Evolutionary conservation across 2,113 vertebrate genomes (phyloP).

Genomic region (Tachycineta bicolor): DNA sequence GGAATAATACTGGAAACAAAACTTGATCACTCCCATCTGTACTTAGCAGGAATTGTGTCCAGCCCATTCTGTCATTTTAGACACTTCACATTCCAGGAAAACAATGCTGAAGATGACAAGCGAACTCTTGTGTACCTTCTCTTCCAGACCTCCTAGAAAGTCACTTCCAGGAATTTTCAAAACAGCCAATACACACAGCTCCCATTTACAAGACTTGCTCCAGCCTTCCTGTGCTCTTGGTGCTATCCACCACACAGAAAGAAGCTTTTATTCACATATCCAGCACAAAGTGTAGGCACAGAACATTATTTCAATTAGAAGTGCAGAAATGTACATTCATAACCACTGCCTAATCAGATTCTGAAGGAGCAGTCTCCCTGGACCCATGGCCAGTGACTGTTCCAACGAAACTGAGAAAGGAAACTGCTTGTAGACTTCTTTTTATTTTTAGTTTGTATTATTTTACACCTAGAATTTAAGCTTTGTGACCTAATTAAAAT

Average conservation of each 20-base stretch:
- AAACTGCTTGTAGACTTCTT: background rate
- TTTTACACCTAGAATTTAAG: background rate
- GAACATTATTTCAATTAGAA: background rate
- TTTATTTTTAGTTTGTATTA: background rate
- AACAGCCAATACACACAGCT: background rate
- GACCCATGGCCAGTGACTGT: background rate
- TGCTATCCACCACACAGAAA: background rate
- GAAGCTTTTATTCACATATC: background rate
- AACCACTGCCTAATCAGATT: background rate
- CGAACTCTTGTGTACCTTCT: background rate
- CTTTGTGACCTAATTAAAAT: background rate
- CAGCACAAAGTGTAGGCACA: background rate
- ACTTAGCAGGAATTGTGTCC: background rate
- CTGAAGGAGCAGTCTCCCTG: background rate
- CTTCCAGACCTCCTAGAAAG: background rate
- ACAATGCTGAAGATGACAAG: background rate
- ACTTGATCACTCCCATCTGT: background rate
- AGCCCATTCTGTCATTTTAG: background rate
- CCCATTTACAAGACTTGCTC: background rate
- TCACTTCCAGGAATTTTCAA: background rate
- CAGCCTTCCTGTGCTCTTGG: background rate
- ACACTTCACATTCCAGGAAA: background rate
- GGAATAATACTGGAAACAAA: background rate
- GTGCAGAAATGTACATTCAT: background rate
- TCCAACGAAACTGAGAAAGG: background rate